Evolutionary conservation across 2,113 vertebrate species (phyloP), one percentile per base, ranked within the genome.

Genomic region (Syrrhaptes paradoxus): DNA sequence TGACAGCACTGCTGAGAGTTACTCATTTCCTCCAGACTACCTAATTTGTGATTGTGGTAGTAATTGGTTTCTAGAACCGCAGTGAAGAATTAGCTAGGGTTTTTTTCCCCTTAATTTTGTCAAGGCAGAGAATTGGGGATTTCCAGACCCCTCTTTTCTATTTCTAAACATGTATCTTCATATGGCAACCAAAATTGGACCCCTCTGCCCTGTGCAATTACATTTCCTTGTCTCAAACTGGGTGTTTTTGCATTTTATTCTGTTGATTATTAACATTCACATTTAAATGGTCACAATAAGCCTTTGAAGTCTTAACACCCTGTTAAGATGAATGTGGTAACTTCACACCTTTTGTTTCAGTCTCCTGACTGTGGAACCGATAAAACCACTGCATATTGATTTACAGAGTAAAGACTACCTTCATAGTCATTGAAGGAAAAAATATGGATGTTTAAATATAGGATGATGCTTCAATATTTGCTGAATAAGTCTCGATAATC

Each of bases 261-360:
- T 63, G 41, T 91, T 98, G 96, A 98, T 97, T 97, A 96, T 97
- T 96, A 93, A 65, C 25, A 25, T 95, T 98, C 96, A 89, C 95
- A 95, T 97, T 97, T 96, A 97, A 96, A 97, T 95, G 81, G 95
- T 95, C 90, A 88, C 90, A 96, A 91, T 38, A 76, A 94, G 87
- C 48, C 83, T 96, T 94, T 94, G 72, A 87, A 96, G 74, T 95
- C 92, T 97, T 98, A 98, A 92, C 83, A 96, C 89, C 63, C 94
- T 75, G 94, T 97, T 97, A 97, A 97, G 94, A 98, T 94, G 94
- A 97, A 97, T 90, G 80, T 87, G 34, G 90, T 95, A 96, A 97
- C 90, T 95, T 94, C 62, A 57, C 65, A 96, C 59, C 87, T 97
- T 97, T 97, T 97, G 94, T 97, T 98, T 97, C 93, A 87, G 63